Evolutionary conservation across 2,797 vertebrate species (phyloP), one percentile per base, ranked within the genome.

Genomic region (Amblyopsis hoosieri): DNA sequence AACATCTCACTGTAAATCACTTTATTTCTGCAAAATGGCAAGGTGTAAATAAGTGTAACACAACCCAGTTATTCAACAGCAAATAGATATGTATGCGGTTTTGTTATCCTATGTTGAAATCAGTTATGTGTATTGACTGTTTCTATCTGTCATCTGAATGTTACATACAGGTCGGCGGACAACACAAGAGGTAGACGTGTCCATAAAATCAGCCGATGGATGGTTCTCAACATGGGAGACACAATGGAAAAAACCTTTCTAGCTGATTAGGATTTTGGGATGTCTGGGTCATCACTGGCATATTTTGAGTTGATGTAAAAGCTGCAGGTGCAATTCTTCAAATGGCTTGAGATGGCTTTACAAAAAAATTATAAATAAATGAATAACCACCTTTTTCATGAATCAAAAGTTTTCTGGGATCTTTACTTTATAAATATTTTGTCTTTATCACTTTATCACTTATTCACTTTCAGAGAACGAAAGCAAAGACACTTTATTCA

Each of bases 151-250:
- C 65, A 72, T 68, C 60, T 55, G 55, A 42, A 59, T 55, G 61
- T 78, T 78, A 81, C 58, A 64, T 73, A 64, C 74, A 51, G 78
- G 80, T 83, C 81, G 77, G 60, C 76, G 64, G 55, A 74, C 69
- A 66, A 84, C 9, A 37, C 37, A 37, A 7, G 6, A 7, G 9
- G 7, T 6, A 9, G 6, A 37, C 9, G 37, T 37, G 2, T 6
- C 37, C 37, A 37, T 6, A 37, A 75, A 88, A 88, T 85, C 87
- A 89, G 72, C 47, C 55, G 58, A 72, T 80, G 84, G 78, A 87
- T 78, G 81, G 80, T 69, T 75, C 72, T 80, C 82, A 73, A 64
- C 54, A 19, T 17, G 60, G 74, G 71, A 67, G 67, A 72, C 64
- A 66, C 62, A 63, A 51, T 62, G 69, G 82, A 86, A 84, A 85